Percentiles rank a stretch among this genome's conserved stretches.
Evolutionary conservation across 2,113 vertebrate species (phyloP).

Genomic region (Callospermophilus lateralis): DNA sequence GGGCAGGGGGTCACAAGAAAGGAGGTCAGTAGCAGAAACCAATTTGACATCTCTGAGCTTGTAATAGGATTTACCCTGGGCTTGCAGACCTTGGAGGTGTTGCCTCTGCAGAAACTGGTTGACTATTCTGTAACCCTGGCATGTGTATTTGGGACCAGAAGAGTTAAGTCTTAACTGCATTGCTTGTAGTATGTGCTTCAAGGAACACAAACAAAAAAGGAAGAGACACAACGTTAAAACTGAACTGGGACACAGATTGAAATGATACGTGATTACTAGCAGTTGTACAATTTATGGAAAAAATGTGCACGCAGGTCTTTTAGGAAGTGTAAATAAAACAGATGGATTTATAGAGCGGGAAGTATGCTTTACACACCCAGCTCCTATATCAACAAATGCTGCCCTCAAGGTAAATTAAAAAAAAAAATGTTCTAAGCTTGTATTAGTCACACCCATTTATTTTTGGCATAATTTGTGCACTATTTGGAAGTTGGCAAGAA

Average conservation of each 20-base stretch:
- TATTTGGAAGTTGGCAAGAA: slow-evolving; percentile 89
- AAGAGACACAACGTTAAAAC: slow-evolving; percentile 84
- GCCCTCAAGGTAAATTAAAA: slow-evolving; percentile 84
- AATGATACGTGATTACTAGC: slow-evolving; percentile 85
- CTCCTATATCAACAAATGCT: slow-evolving; percentile 86
- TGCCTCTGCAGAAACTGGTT: slow-evolving; percentile 65
- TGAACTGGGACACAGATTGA: slow-evolving; percentile 84
- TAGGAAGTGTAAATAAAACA: slow-evolving; percentile 87
- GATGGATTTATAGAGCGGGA: slow-evolving; percentile 80
- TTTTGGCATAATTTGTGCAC: slow-evolving; percentile 89
- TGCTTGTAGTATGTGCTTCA: slow-evolving; percentile 81
- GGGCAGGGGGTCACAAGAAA: slow-evolving; percentile 68
- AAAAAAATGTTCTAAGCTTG: slow-evolving; percentile 84
- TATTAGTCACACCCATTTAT: slow-evolving; percentile 92
- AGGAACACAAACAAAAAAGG: slow-evolving; percentile 85
- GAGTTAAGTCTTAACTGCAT: slow-evolving; percentile 85
- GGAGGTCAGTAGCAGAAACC: slow-evolving; percentile 75
- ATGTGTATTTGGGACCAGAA: slow-evolving; percentile 62
- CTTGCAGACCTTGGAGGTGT: slow-evolving; percentile 53
- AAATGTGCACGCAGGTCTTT: slow-evolving; percentile 85
- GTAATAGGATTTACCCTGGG: slow-evolving; percentile 74
- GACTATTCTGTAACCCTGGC: slow-evolving; percentile 58
- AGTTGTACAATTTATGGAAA: slow-evolving; percentile 85
- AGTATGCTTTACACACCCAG: slow-evolving; percentile 81
- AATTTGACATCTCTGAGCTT: slow-evolving; percentile 78